Evolutionary conservation across 2,797 vertebrate genomes (phyloP).

Genomic region (Chaetophractus vellerosus): DNA sequence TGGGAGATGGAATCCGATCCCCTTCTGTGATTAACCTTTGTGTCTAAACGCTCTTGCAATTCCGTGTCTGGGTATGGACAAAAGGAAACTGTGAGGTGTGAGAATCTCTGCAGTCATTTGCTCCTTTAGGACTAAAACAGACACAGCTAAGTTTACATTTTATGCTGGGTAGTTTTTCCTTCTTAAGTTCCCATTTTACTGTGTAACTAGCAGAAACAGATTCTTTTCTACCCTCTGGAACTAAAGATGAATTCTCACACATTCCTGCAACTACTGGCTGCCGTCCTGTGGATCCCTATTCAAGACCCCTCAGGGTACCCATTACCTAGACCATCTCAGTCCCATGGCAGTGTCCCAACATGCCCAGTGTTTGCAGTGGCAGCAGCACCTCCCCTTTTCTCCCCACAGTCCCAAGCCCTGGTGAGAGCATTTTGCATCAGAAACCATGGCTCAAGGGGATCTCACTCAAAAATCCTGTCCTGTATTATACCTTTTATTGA

Average conservation of each 20-base stretch:
- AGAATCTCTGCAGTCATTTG: background rate
- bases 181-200: conserved; percentile 58
- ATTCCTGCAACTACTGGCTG: background rate
- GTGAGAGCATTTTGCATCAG: background rate
- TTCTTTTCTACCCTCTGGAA: conserved; percentile 44
- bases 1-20: conserved; percentile 78
- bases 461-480: background rate
- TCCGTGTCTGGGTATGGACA: conserved; percentile 50
- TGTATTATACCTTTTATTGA: background rate
- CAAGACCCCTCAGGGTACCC: background rate
- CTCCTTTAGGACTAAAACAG: conserved; percentile 62
- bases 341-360: background rate
- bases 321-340: fast-evolving
- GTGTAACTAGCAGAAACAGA: conserved; percentile 45
- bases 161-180: conserved; percentile 46
- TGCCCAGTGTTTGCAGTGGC: background rate
- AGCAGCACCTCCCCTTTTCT: background rate
- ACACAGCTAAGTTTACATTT: conserved; percentile 9
- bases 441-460: background rate
- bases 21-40: conserved; percentile 77
- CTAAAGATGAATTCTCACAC: conserved; percentile 28
- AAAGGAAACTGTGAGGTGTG: conserved; percentile 61
- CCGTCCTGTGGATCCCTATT: background rate
- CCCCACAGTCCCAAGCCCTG: background rate
- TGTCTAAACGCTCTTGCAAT: conserved; percentile 62